Base-by-base conservation (phyloP, 1,140 invertebrate species). In the Cylas formicarius region DNA sequence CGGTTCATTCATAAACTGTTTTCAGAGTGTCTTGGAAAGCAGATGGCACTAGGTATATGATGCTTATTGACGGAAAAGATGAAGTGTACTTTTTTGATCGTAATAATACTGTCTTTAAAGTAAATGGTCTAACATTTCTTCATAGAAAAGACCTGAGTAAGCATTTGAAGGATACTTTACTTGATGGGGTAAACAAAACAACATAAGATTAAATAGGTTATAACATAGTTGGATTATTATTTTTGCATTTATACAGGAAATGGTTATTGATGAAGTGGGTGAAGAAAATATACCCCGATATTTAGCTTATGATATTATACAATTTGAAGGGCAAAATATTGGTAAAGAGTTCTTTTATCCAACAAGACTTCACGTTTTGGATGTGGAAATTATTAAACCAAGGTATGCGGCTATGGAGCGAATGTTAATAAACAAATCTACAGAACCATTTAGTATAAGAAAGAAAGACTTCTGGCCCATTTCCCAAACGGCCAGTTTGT, bases 1-100 rank as follows among this genome's bases (percentile, higher is more conserved):
- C n/a, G n/a, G n/a, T 31, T 31, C 17, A 20, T 8, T 5, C 5
- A 5, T 18, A 5, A 7, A 9, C 11, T 19, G 20, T 18, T 41
- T 14, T 41, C 34, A 48, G 81, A 61, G 95, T 99, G 3, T 98
- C 93, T 0, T 99, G 96, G 96, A 99, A 99, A 67, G 97, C 97
- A 10, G 97, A 99, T 70, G 97, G 97, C 17, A 91, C 85, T 10
- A 81, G 93, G 78, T 99, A 97, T 63, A 86, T 99, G 84, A 94
- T 99, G 88, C 68, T 97, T 5, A 94, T 99, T 38, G 79, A 90
- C 60, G 82, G 78, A 10, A 73, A 81, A 56, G 75, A 85, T 53
- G 76, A 91, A 61, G 76, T 97, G 4, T 99, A 84, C 62, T 93
- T 97, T 66, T 74, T 97, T 53, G 97, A 99, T 71, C 75, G 97